Evolutionary conservation across 2,797 vertebrate genomes (phyloP).

Genomic region (Rhynchotus rufescens): DNA sequence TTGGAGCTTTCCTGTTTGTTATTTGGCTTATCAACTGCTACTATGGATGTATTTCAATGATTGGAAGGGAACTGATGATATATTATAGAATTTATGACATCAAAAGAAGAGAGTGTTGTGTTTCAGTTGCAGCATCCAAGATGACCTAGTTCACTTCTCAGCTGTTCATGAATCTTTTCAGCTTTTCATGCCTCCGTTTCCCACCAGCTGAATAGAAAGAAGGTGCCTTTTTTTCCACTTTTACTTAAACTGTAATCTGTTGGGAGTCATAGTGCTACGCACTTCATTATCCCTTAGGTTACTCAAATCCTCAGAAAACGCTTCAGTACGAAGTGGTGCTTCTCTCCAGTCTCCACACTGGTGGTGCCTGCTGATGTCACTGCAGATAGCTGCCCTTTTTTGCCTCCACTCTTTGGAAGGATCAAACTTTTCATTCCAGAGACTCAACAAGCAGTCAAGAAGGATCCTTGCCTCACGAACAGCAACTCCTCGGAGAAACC

Average conservation of each 20-base stretch:
- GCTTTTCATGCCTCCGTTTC: neutral
- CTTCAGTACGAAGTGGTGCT: neutral
- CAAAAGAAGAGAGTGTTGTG: neutral
- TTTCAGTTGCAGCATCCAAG: neutral
- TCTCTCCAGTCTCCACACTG: neutral
- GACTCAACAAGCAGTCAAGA: neutral
- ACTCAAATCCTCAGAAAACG: neutral
- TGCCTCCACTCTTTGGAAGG: neutral
- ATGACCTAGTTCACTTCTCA: neutral
- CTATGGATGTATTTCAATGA: neutral
- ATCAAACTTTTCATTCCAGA: neutral
- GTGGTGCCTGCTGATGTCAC: neutral
- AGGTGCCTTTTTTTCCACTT: neutral
- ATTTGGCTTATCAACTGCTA: neutral
- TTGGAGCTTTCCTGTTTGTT: neutral
- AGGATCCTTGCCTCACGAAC: neutral
- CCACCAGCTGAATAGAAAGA: neutral
- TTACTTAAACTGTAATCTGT: neutral
- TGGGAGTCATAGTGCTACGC: neutral
- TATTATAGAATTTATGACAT: neutral
- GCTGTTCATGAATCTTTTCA: slow-evolving; percentile 34
- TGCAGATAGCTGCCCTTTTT: neutral
- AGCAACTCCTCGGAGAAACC: too few relatives aligned
- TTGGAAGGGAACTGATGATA: neutral
- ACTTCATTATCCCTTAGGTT: neutral